A percentile compares a stretch with the other conserved stretches of the same genome.
Conservation (phyloP, 1,140 invertebrate genomes). For the Lepidotrigona ventralis region DNA sequence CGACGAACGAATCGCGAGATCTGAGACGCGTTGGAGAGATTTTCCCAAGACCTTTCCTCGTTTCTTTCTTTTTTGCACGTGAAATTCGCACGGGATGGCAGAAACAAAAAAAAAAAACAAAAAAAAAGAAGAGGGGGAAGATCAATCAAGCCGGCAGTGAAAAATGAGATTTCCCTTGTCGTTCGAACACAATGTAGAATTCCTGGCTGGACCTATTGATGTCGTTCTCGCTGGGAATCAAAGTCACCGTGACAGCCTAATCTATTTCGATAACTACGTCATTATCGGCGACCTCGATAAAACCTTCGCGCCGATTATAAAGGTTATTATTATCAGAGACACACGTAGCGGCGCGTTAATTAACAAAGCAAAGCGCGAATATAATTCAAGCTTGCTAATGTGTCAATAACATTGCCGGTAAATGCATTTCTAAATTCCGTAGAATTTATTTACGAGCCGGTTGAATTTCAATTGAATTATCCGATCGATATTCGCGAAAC, state of each 20-base stretch:
- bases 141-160: conserved; percentile 29
- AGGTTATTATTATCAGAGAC: conserved; percentile 13
- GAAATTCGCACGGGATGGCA: neutral
- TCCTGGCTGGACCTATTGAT: conserved; percentile 1
- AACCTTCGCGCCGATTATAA: conserved; percentile 10
- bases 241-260: conserved; percentile 17
- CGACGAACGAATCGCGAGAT: neutral
- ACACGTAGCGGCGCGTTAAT: neutral
- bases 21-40: neutral
- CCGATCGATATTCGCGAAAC: conserved; percentile 27
- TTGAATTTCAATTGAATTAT: conserved; percentile 32
- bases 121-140: no score
- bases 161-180: conserved; percentile 33
- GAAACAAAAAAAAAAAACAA: conserved; percentile 10
- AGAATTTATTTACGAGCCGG: neutral
- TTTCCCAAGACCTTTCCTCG: neutral
- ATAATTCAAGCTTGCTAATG: neutral
- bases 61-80: neutral
- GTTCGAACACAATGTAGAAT: conserved; percentile 19
- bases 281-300: conserved; percentile 1
- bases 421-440: neutral
- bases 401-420: neutral
- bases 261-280: conserved; percentile 19
- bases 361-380: neutral
- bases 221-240: conserved; percentile 25